Evolutionary conservation across 1,140 invertebrate species (phyloP).

Genomic region (Nebria ingens): DNA sequence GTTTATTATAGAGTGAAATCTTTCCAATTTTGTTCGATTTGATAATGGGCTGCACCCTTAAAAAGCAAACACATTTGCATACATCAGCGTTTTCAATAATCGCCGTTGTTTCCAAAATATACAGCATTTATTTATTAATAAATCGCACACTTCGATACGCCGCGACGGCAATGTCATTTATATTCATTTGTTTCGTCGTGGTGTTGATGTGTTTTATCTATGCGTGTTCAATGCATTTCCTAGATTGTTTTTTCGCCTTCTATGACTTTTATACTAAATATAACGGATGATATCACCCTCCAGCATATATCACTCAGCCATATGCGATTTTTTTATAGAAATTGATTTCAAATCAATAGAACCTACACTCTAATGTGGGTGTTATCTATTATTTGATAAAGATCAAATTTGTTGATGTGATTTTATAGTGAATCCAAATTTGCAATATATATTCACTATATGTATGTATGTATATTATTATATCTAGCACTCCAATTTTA

Average conservation of each 20-base stretch:
- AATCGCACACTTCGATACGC: neutral
- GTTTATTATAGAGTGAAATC: no score
- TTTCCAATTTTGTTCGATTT: no score
- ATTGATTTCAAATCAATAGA: no score
- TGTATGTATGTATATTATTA: no score
- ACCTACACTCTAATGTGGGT: no score
- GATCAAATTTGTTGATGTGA: no score
- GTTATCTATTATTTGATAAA: no score
- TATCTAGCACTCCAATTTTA: no score
- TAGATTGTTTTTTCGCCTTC: neutral
- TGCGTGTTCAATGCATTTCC: constrained; percentile 1
- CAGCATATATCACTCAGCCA: neutral
- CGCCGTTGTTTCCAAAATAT: neutral
- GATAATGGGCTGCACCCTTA: no score
- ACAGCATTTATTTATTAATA: neutral
- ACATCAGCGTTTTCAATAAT: neutral
- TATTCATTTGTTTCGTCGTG: neutral
- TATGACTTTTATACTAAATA: neutral
- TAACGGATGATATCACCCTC: neutral
- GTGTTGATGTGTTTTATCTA: neutral
- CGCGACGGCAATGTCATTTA: neutral
- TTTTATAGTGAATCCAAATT: no score
- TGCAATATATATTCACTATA: neutral
- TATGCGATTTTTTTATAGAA: neutral
- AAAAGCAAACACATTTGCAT: neutral